Conservation (phyloP, 2,797 vertebrate species). For the Aphelocoma californica region DNA sequence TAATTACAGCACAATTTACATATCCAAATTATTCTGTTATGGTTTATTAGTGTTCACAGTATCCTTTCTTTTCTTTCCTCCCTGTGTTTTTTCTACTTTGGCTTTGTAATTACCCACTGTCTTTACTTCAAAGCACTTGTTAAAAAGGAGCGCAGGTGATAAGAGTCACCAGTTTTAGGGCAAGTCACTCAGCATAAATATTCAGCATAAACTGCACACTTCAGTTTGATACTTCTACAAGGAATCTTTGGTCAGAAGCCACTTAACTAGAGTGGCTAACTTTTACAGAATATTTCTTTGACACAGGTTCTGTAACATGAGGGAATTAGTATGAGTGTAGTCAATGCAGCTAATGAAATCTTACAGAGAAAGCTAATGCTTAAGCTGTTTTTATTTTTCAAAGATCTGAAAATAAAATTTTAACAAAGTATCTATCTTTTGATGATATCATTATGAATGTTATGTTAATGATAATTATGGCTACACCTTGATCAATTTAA, state of each 20-base stretch:
- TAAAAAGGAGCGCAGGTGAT: neutral
- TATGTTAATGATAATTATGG: neutral
- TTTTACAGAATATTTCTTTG: neutral
- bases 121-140: neutral
- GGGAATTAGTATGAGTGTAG: accelerated
- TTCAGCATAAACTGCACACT: neutral
- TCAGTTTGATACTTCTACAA: neutral
- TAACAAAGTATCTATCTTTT: neutral
- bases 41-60: neutral
- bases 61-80: neutral
- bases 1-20: neutral
- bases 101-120: neutral
- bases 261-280: neutral
- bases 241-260: neutral
- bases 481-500: neutral
- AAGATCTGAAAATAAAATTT: neutral
- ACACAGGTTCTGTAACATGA: neutral
- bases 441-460: neutral
- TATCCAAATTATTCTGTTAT: neutral
- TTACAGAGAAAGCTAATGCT: neutral
- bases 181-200: neutral
- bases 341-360: neutral
- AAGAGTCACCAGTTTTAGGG: neutral
- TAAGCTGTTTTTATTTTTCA: neutral
- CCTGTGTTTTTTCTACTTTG: neutral